Evolutionary conservation across 2,888 invertebrate genomes (phyloP).

Genomic region (Allolobophora icterica): DNA sequence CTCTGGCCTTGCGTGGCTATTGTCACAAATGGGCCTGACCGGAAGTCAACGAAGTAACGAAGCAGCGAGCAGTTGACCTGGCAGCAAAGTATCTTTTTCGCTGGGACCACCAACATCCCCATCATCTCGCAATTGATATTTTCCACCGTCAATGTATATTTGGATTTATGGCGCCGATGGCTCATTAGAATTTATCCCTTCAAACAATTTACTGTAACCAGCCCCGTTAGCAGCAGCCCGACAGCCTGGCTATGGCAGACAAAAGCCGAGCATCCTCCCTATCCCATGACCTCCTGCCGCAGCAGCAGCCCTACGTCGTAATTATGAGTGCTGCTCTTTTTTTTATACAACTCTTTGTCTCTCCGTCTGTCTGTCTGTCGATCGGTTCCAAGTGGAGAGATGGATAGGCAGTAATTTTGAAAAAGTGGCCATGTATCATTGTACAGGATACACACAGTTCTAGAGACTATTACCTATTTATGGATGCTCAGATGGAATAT

Average conservation of each 20-base stretch:
- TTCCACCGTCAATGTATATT: background rate
- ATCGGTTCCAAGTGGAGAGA: background rate
- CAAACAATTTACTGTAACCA: conserved; percentile 5
- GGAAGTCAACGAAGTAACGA: background rate
- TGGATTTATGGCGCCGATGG: background rate
- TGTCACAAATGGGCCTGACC: background rate
- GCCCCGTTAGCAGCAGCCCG: background rate
- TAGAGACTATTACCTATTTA: too few relatives aligned
- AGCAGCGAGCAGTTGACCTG: background rate
- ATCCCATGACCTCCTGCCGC: background rate
- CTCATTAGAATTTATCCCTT: background rate
- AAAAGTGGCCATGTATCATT: too few relatives aligned
- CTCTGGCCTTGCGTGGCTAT: too few relatives aligned
- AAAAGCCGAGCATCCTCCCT: background rate
- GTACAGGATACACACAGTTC: too few relatives aligned
- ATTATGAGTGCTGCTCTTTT: background rate
- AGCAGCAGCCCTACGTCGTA: background rate
- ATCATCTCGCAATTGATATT: conserved; percentile 1
- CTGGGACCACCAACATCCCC: background rate
- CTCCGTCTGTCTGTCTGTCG: background rate
- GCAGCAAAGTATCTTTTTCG: background rate
- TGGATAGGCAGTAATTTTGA: too few relatives aligned
- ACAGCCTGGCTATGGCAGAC: background rate
- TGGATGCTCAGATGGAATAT: too few relatives aligned
- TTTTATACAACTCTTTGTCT: background rate